Evolutionary conservation across 2,888 invertebrate species (phyloP).

Genomic region (Andrena minutula): DNA sequence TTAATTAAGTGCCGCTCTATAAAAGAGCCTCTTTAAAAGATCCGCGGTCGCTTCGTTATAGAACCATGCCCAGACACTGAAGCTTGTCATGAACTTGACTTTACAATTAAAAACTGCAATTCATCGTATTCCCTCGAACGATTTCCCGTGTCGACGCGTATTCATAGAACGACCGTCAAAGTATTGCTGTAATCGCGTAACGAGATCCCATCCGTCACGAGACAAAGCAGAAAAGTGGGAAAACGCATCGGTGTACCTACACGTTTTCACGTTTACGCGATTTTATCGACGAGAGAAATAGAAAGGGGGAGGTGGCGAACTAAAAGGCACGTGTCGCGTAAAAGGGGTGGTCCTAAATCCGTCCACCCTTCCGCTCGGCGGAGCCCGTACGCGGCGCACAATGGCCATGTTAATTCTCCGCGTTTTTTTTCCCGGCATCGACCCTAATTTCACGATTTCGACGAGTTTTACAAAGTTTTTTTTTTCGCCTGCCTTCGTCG

Average conservation of each 20-base stretch:
- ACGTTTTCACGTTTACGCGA: slow-evolving; percentile 26
- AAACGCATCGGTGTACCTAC: not conserved
- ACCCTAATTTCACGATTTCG: slow-evolving; percentile 82
- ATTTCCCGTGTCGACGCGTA: not conserved
- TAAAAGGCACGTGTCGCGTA: slow-evolving; percentile 53
- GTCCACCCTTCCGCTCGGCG: slow-evolving; percentile 64
- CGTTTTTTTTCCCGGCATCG: slow-evolving; percentile 64
- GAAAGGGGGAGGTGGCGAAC: slow-evolving; percentile 17
- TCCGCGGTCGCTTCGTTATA: not conserved
- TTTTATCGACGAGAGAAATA: not conserved
- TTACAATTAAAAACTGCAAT: too few relatives aligned
- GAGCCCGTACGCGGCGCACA: slow-evolving; percentile 53
- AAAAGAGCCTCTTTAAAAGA: not conserved
- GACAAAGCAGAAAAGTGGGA: not conserved
- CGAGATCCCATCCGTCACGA: not conserved
- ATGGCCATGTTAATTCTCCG: slow-evolving; percentile 69
- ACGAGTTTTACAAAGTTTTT: slow-evolving; percentile 78
- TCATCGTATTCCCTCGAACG: not conserved
- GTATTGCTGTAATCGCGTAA: not conserved
- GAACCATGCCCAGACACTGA: too few relatives aligned
- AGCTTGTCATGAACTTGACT: too few relatives aligned
- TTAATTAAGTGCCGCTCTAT: slow-evolving; percentile 34
- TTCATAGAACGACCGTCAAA: not conserved
- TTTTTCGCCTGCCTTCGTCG: slow-evolving; percentile 48
- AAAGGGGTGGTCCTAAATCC: slow-evolving; percentile 54